Evolutionary conservation across 2,113 vertebrate species (phyloP).

Genomic region (Sinosuthora webbiana): DNA sequence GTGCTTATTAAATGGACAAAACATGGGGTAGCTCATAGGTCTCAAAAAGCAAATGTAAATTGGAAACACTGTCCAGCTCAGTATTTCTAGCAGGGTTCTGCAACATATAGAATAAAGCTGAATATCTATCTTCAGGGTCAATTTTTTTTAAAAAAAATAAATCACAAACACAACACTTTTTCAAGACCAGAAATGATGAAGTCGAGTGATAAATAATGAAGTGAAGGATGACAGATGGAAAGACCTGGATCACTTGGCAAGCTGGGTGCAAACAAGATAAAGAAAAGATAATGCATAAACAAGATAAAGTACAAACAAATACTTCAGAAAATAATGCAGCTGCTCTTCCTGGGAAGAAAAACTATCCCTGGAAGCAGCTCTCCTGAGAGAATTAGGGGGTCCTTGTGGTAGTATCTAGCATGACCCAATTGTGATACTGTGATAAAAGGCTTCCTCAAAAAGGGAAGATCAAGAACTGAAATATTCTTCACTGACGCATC

Average conservation of each 20-base stretch:
- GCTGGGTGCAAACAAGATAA: not conserved
- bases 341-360: not conserved
- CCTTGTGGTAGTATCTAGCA: not conserved
- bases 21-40: not conserved
- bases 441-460: not conserved
- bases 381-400: not conserved
- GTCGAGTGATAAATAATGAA: not conserved
- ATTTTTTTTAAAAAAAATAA: not conserved
- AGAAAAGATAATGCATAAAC: not conserved
- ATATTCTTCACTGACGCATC: not conserved
- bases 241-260: not conserved
- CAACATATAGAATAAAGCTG: not conserved
- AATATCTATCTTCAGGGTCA: not conserved
- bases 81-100: not conserved
- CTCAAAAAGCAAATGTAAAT: slow-evolving; percentile 8
- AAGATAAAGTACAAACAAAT: not conserved
- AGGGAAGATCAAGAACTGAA: not conserved
- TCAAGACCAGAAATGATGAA: not conserved
- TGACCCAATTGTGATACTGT: not conserved
- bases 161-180: not conserved
- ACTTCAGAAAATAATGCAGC: not conserved
- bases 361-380: not conserved
- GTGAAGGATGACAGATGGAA: not conserved
- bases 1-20: slow-evolving; percentile 23
- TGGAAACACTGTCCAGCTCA: not conserved